phyloP scores from a whole-genome alignment of 2,888 invertebrate genomes.

The Sphecodes monilicornis region DNA sequence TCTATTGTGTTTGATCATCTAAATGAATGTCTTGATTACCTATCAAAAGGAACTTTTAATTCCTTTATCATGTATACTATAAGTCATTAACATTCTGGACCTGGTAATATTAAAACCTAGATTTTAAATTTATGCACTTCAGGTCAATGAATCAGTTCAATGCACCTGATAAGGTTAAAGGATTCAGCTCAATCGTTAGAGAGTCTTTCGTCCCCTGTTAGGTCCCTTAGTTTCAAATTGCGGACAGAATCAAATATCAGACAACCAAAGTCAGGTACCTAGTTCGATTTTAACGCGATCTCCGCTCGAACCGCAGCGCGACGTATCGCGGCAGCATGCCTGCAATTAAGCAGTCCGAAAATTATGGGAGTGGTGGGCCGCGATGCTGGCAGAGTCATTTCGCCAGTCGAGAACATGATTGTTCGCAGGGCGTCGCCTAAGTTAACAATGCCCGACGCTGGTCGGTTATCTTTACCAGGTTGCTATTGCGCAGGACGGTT shows the following conservation, averaged over 20 bases:
- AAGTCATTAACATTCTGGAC: too few relatives aligned
- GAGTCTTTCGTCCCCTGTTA: background rate
- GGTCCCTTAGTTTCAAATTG: background rate
- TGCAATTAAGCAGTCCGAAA: slow-evolving; percentile 16
- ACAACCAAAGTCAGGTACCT: background rate
- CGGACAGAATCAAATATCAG: background rate
- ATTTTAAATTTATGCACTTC: background rate
- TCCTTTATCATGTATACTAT: too few relatives aligned
- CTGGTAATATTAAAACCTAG: too few relatives aligned
- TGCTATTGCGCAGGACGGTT: slow-evolving; percentile 67
- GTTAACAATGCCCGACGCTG: slow-evolving; percentile 50
- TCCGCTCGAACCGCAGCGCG: background rate
- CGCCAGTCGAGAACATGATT: slow-evolving; percentile 37
- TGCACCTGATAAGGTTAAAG: background rate
- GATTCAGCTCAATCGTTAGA: background rate
- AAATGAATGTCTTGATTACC: too few relatives aligned
- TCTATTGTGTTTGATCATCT: too few relatives aligned
- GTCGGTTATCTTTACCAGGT: slow-evolving; percentile 55
- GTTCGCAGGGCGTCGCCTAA: slow-evolving; percentile 35
- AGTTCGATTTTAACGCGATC: slow-evolving; percentile 4
- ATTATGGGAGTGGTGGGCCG: slow-evolving; percentile 38
- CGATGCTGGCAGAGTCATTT: slow-evolving; percentile 47
- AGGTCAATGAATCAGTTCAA: background rate
- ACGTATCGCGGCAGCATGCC: slow-evolving; percentile 2
- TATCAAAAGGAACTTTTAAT: too few relatives aligned